Conservation (phyloP, 2,888 invertebrate genomes). For the Cryptus viduatorius region DNA sequence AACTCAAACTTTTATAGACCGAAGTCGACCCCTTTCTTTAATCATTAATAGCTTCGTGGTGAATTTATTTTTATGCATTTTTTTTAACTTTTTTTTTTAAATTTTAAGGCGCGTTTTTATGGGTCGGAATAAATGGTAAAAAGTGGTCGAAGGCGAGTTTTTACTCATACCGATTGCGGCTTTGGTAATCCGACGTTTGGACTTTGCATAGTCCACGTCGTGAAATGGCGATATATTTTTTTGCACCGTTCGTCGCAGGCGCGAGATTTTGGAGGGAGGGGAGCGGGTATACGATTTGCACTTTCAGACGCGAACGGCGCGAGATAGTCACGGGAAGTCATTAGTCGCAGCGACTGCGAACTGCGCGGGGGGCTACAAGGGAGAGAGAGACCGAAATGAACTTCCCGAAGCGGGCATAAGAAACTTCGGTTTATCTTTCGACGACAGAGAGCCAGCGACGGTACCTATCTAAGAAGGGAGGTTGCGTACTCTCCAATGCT, state of each 20-base stretch:
- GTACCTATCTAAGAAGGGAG: constrained; percentile 56
- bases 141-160: neutral
- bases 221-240: constrained; percentile 29
- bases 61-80: no score
- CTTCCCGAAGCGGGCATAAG: constrained; percentile 70
- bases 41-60: no score
- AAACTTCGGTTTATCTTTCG: constrained; percentile 77
- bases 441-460: constrained; percentile 42
- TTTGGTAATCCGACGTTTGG: neutral
- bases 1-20: no score
- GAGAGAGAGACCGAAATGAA: constrained; percentile 54
- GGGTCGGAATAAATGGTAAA: neutral
- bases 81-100: no score
- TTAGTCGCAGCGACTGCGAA: constrained; percentile 67
- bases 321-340: constrained; percentile 68
- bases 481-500: constrained; percentile 47
- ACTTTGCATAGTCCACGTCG: neutral
- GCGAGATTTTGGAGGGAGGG: constrained; percentile 20
- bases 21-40: no score
- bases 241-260: constrained; percentile 49
- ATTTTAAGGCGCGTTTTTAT: no score
- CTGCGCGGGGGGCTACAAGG: constrained; percentile 35
- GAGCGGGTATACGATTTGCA: constrained; percentile 47
- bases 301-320: constrained; percentile 32
- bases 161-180: neutral